phyloP scores from a whole-genome alignment of 2,113 vertebrate species.

The Noctilio leporinus region DNA sequence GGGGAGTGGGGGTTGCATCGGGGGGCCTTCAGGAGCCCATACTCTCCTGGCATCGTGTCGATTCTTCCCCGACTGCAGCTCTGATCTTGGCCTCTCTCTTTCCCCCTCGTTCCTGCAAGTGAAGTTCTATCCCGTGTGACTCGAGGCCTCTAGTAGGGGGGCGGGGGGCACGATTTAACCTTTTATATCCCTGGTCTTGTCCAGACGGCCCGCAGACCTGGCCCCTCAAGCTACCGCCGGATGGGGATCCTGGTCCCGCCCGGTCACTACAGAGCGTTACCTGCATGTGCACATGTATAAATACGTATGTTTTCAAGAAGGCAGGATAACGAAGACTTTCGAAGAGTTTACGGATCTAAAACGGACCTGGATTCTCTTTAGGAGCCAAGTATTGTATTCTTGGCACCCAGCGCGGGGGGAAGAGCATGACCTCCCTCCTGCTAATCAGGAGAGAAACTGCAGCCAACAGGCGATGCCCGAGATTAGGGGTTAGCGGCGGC shows the following conservation, averaged over 20 bases:
- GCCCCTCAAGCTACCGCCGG: no score
- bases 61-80: not conserved
- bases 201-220: not conserved
- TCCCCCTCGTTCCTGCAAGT: not conserved
- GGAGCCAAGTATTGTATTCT: not conserved
- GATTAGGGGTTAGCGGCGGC: no score
- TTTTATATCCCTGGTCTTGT: not conserved
- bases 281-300: not conserved
- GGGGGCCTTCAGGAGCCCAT: not conserved
- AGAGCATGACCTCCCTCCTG: no score
- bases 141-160: not conserved
- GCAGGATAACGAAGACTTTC: not conserved
- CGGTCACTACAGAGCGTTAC: not conserved
- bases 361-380: not conserved
- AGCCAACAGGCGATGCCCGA: no score
- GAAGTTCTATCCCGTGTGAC: not conserved
- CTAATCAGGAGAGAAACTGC: no score
- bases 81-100: not conserved
- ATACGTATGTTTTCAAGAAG: not conserved
- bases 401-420: no score
- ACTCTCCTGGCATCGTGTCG: not conserved
- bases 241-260: rapidly evolving
- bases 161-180: not conserved
- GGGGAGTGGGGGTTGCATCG: rapidly evolving
- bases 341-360: not conserved